These are phyloP conservation scores for Sesamia inferens DNA, from an alignment of 2,888 invertebrate species.

Conservation along the genomic window DNA sequence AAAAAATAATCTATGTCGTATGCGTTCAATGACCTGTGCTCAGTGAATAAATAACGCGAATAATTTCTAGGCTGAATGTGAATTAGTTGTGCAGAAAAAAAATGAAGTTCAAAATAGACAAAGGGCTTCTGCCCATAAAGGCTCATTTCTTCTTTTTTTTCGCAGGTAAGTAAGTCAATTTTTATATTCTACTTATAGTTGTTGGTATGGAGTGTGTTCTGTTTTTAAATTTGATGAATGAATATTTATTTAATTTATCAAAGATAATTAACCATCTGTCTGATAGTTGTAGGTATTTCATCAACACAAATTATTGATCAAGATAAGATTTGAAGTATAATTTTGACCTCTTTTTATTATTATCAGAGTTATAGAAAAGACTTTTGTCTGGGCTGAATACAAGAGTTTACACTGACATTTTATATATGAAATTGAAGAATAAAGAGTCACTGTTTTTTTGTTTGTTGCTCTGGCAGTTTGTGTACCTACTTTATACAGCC, in stretches of 20 bases:
- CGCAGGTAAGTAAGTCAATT: slow-evolving; percentile 93
- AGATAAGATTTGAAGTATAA: not conserved
- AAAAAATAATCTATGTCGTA: slow-evolving; percentile 21
- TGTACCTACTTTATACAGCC: not conserved
- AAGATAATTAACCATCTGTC: not conserved
- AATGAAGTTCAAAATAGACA: slow-evolving; percentile 92
- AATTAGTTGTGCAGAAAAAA: slow-evolving; percentile 29
- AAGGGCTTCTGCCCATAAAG: slow-evolving; percentile 94
- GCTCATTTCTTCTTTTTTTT: slow-evolving; percentile 96
- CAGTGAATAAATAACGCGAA: slow-evolving; percentile 9
- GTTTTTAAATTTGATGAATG: too few relatives aligned
- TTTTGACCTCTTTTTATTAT: not conserved
- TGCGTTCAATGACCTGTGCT: slow-evolving; percentile 48
- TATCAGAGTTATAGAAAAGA: not conserved
- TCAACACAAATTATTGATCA: not conserved
- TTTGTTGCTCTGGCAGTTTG: not conserved
- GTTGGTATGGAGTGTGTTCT: not conserved
- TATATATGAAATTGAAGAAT: not conserved
- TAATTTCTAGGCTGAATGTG: slow-evolving; percentile 11
- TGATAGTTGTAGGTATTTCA: not conserved
- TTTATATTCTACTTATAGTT: not conserved
- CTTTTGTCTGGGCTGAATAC: not conserved
- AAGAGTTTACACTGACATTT: not conserved
- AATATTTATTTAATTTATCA: not conserved
- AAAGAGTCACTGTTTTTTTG: not conserved